Evolutionary conservation across 2,113 vertebrate species (phyloP).

Genomic region (Forbesichthys papilliferus): DNA sequence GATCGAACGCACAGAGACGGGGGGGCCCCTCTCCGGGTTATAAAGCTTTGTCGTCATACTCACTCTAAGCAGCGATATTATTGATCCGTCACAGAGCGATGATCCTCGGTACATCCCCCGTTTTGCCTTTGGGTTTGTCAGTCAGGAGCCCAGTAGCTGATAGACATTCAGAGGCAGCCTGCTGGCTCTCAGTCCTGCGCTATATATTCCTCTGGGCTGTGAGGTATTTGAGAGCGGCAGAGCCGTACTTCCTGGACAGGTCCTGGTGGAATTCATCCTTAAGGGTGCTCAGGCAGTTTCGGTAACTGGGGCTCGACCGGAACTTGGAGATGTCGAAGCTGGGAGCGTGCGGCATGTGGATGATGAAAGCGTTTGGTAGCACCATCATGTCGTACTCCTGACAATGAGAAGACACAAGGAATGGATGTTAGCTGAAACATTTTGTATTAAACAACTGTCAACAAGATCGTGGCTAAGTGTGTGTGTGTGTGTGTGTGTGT

Average conservation of each 20-base stretch:
- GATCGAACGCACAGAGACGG: constrained; percentile 30
- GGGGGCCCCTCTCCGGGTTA: constrained; percentile 34
- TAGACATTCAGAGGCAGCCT: background rate
- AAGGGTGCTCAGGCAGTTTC: constrained; percentile 86
- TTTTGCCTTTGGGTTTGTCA: background rate
- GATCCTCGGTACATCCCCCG: background rate
- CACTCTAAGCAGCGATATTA: constrained; percentile 56
- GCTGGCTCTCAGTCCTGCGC: background rate
- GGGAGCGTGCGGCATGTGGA: constrained; percentile 95
- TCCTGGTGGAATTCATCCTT: constrained; percentile 97
- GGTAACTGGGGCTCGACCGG: constrained; percentile 86
- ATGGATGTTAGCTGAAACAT: background rate
- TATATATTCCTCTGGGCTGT: constrained; percentile 86
- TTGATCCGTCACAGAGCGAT: background rate
- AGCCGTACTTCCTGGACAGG: constrained; percentile 88
- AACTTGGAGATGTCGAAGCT: constrained; percentile 97
- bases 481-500: too few species aligned
- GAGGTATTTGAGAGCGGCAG: constrained; percentile 95
- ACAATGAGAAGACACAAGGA: background rate
- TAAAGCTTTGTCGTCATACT: constrained; percentile 43
- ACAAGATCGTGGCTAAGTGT: too few species aligned
- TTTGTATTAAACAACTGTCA: too few species aligned
- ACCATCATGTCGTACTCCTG: constrained; percentile 93
- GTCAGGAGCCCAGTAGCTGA: background rate
- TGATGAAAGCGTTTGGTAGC: constrained; percentile 93